Evolutionary conservation across 2,888 invertebrate species (phyloP), one percentile per base, ranked within the genome.

Genomic region (Drosophila longiperda): DNA sequence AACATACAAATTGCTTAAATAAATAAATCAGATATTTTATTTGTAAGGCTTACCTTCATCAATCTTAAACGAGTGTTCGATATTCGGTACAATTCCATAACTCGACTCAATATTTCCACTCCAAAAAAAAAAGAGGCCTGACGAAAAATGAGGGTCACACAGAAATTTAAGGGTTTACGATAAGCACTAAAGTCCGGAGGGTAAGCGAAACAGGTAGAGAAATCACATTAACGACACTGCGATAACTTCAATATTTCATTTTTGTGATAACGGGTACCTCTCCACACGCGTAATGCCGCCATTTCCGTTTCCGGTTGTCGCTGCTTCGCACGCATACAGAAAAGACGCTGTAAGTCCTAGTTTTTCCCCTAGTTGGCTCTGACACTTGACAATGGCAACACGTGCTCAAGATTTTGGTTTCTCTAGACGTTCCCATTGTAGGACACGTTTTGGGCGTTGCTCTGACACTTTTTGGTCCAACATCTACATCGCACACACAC

Each of bases 361-460:
- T 54, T 58, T 40, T 52, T 23, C 54, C 29, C 34, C 65, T 53
- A 69, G 62, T 65, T 78, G 66, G 45, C 50, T 40, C 17, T 67
- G 80, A 61, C 71, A 85, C 70, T 84, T 76, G 87, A 82, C 87
- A 87, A 89, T 84, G 84, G 82, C 82, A 84, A 84, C 84, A 84
- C 89, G 89, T 84, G 78, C 89, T 78, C 66, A 65, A 78, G 75
- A 69, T 70, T 78, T 82, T 45, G 34, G 33, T 69, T 55, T 53
- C 67, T 65, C 54, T 55, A 66, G 57, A 45, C 33, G 64, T 58
- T 59, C 55, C 48, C 53, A 61, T 68, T 67, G 63, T 42, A 57
- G 17, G 50, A 34, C 66, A 59, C 64, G 62, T 71, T 83, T 82
- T 63, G 26, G 81, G 74, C 73, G 40, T 72, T 68, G 63, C 68